A percentile compares a stretch with the other conserved stretches of the same genome.
phyloP scores from a whole-genome alignment of 2,797 vertebrate species.

The Sebastes trivittatus region DNA sequence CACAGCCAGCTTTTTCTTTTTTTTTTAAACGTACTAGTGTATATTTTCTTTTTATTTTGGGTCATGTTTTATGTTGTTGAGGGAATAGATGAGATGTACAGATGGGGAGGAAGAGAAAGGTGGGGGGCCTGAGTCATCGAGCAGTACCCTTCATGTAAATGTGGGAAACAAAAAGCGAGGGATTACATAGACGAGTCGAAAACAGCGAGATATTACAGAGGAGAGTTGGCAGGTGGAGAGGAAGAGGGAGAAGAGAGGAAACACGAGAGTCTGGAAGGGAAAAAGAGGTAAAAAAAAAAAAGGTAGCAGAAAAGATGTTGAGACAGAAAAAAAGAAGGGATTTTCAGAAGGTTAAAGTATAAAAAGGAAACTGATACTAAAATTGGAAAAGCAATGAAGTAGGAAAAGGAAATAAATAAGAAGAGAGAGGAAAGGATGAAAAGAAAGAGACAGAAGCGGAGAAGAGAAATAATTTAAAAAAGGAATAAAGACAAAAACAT shows the following conservation, averaged over 20 bases:
- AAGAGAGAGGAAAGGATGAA: neutral
- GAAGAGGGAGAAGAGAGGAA: neutral
- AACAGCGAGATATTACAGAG: neutral
- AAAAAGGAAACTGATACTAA: neutral
- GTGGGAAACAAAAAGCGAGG: constrained; percentile 18
- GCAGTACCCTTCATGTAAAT: constrained; percentile 29
- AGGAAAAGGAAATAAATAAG: neutral
- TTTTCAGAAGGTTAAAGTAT: neutral
- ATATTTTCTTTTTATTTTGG: neutral
- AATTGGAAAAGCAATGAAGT: neutral
- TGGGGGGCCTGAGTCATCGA: constrained; percentile 28
- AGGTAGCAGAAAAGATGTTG: neutral
- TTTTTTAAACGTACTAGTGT: neutral
- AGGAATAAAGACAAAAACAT: neutral
- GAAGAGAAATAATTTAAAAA: neutral
- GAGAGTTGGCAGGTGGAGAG: neutral
- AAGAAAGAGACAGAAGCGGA: neutral
- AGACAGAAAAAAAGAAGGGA: neutral
- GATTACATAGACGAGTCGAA: constrained; percentile 28
- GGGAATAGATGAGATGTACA: constrained; percentile 20
- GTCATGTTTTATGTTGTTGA: constrained; percentile 8
- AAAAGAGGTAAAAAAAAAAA: neutral
- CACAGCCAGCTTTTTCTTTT: neutral
- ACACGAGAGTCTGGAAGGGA: neutral
- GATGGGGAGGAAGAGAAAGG: constrained; percentile 30